A percentile compares a stretch with the other conserved stretches of the same genome.
Evolutionary conservation across 2,113 vertebrate species (phyloP).

Genomic region (Apus apus): DNA sequence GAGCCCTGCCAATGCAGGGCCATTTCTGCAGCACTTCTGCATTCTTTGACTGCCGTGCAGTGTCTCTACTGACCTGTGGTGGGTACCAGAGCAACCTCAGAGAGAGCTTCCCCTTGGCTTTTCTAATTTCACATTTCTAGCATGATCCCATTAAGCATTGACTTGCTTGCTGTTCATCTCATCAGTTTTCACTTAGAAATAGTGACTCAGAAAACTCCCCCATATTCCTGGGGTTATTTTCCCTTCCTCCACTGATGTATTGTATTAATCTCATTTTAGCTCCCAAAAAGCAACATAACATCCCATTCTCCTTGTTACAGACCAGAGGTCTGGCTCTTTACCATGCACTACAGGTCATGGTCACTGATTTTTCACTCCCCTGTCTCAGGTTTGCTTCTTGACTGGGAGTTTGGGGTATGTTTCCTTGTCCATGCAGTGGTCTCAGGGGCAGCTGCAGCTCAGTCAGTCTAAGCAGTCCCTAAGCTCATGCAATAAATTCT

Average conservation of each 20-base stretch:
- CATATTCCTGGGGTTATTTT: neutral
- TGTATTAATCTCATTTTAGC: neutral
- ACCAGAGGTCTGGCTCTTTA: neutral
- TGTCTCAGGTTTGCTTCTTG: neutral
- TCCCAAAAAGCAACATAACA: neutral
- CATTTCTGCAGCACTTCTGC: neutral
- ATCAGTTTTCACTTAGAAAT: constrained; percentile 22
- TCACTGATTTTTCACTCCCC: neutral
- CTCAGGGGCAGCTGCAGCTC: neutral
- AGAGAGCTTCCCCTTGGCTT: neutral
- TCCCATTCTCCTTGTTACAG: neutral
- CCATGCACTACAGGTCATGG: accelerated
- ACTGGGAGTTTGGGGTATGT: neutral
- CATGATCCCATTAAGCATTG: neutral
- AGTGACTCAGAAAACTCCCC: neutral
- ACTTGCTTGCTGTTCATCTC: neutral
- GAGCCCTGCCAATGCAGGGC: neutral
- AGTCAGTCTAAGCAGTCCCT: constrained; percentile 34
- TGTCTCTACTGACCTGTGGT: neutral
- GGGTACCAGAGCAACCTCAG: neutral
- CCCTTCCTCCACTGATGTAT: neutral
- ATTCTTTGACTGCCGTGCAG: neutral
- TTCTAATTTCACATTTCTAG: neutral
- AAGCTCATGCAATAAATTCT: constrained; percentile 4
- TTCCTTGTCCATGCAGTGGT: neutral